Evolutionary conservation across 2,113 vertebrate species (phyloP).

Genomic region (Herpetotheres cachinnans): DNA sequence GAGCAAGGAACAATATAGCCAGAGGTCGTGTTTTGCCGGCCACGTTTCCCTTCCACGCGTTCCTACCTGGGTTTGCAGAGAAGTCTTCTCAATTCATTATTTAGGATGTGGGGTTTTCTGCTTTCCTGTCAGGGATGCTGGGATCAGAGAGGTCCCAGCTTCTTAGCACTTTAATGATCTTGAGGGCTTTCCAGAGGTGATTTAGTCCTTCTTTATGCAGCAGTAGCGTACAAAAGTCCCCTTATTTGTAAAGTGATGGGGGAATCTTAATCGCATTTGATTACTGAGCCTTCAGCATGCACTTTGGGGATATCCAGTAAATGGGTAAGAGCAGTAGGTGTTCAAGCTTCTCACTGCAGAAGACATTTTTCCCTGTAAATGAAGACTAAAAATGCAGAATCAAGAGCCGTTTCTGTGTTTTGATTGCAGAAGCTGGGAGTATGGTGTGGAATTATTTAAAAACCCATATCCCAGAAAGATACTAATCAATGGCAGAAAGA

Average conservation of each 20-base stretch:
- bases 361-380: slow-evolving; percentile 11
- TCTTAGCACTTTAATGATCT: neutral
- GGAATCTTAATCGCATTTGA: neutral
- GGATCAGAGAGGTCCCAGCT: neutral
- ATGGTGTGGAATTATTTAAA: slow-evolving; percentile 38
- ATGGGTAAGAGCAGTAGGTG: neutral
- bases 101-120: neutral
- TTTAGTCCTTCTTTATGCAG: neutral
- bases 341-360: neutral
- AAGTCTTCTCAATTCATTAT: neutral
- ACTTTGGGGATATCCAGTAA: neutral
- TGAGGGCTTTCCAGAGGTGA: slow-evolving; percentile 1
- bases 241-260: neutral
- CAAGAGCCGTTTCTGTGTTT: slow-evolving; percentile 49
- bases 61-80: neutral
- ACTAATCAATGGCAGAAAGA: slow-evolving; percentile 54
- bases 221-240: neutral
- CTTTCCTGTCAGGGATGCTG: neutral
- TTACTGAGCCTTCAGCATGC: neutral
- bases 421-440: slow-evolving; percentile 40
- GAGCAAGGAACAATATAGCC: neutral
- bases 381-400: slow-evolving; percentile 37
- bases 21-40: neutral
- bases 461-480: slow-evolving; percentile 30
- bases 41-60: accelerated